Evolutionary conservation across 2,797 vertebrate genomes (phyloP), one percentile per base, ranked within the genome.

Genomic region (Eupleurogrammus muticus): DNA sequence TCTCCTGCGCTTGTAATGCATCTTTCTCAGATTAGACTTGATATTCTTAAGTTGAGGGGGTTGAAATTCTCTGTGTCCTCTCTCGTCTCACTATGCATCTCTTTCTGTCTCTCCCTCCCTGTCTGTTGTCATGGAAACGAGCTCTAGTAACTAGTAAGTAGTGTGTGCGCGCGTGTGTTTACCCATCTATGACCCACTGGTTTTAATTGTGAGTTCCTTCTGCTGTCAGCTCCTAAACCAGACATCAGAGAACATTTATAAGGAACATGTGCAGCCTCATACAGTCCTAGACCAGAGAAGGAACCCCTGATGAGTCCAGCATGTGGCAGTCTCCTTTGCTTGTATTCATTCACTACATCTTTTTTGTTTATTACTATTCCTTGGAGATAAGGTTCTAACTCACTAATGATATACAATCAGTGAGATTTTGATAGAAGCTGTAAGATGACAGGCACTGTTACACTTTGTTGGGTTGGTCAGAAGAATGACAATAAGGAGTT

Each of bases 91-190:
- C 65, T 81, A 59, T 69, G 46, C 81, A 48, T 85, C 83, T 71
- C 67, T 70, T 28, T 36, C 47, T 47, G 20, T 50, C 57, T 81
- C 79, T 73, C 85, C 75, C 79, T 83, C 56, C 75, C 75, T 65
- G 92, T 95, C 93, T 95, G 96, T 98, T 97, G 97, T 96, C 97
- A 99, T 97, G 95, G 97, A 95, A 97, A 98, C 97, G 87, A 71
- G 93, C 89, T 93, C 93, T 90, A 91, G 94, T 94, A 94, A 94
- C 92, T 92, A 90, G 81, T 90, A 89, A 87, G 87, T 87, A 80
- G 79, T 91, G 52, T 28, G 24, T 28, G 50, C 47, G n/a, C 20
- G 66, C 79, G 48, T 81, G 77, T 75, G 52, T 74, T 79, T 64
- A 81, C 60, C 76, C 78, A 75, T 71, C 77, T 69, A 42, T 83